Evolutionary conservation across 2,888 invertebrate species (phyloP).

Genomic region (Polia nebulosa): DNA sequence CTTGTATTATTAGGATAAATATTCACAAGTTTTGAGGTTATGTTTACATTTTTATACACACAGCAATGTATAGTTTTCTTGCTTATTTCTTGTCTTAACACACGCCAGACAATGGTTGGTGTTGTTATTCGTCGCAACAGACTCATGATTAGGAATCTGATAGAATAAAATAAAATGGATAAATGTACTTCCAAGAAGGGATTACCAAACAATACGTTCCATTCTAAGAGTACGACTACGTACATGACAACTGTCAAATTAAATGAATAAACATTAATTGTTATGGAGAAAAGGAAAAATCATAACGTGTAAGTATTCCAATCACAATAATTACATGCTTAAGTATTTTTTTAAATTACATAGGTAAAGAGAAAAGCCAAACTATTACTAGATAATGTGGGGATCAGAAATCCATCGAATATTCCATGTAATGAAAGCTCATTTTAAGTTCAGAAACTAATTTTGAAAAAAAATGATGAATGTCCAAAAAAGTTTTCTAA

Average conservation of each 20-base stretch:
- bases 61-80: conserved; percentile 62
- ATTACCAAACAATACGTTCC: conserved; percentile 50
- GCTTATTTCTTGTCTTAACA: conserved; percentile 57
- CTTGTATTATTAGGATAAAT: conserved; percentile 54
- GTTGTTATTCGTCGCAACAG: conserved; percentile 67
- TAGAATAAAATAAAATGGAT: background rate
- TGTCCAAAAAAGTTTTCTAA: background rate
- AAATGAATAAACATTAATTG: too few relatives aligned
- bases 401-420: too few relatives aligned
- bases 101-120: conserved; percentile 48
- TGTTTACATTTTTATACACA: conserved; percentile 71
- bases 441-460: conserved; percentile 19
- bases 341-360: too few relatives aligned
- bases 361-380: too few relatives aligned
- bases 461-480: too few relatives aligned
- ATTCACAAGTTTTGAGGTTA: conserved; percentile 69
- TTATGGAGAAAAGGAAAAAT: too few relatives aligned
- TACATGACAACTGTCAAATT: background rate
- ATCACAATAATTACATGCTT: too few relatives aligned
- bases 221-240: background rate
- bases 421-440: background rate
- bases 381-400: too few relatives aligned
- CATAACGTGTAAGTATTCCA: too few relatives aligned
- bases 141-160: conserved; percentile 65
- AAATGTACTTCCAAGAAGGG: conserved; percentile 8